Evolutionary conservation across 2,888 invertebrate genomes (phyloP), one percentile per base, ranked within the genome.

Genomic region (Plagiodera versicolora): DNA sequence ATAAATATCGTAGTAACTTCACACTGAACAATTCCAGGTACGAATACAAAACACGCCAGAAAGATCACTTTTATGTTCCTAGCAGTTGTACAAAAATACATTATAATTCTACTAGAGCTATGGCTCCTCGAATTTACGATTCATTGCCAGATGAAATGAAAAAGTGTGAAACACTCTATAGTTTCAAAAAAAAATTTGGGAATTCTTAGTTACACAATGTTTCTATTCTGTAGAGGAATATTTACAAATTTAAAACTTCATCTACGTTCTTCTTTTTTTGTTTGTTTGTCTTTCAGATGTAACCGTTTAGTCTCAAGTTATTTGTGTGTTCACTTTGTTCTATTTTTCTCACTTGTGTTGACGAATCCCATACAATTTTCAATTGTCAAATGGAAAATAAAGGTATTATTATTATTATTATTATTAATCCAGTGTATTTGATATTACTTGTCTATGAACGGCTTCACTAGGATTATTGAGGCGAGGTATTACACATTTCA

Each of bases 1-100:
- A 47, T 20, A 47, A 47, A 47, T 19, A 47, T 47, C 19, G 19
- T 47, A 47, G 6, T 47, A 47, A 47, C 47, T 47, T 47, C 19
- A 47, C 47, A 47, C 19, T 6, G 19, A 18, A 47, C 47, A 47
- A 47, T 20, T 47, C 47, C 19, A 47, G 47, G 20, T 19, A 47
- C 47, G 47, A 47, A 47, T 47, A 47, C 16, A 16, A 46, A 46
- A 16, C 46, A 46, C 46, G 46, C n/a, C 46, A 46, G 16, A 45
- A 8, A 17, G 20, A 20, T 9, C 1, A 47, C 24, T 47, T 11
- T 24, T n/a, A n/a, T n/a, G n/a, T n/a, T n/a, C n/a, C n/a, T n/a
- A n/a, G n/a, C 24, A 6, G 24, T 6, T 24, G 24, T 24, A 24
- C 24, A 24, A 24, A 24, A 24, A 24, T 24, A 5, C 24, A 24